These are phyloP conservation scores for Drosophila suboccidentalis DNA, from an alignment of 2,888 invertebrate species.

Conservation along the genomic window DNA sequence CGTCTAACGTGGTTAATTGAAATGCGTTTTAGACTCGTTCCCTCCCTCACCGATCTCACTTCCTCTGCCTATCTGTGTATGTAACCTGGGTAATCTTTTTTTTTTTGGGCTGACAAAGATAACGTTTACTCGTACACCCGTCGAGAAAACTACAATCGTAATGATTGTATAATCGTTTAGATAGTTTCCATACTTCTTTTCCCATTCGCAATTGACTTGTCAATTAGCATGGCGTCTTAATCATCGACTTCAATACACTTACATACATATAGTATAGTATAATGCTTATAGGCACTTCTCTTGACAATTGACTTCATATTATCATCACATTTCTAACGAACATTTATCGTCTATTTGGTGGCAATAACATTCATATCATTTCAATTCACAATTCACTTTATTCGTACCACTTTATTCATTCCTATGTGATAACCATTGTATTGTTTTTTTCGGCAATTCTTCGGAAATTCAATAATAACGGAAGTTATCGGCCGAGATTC, in stretches of 20 bases:
- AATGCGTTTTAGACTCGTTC: conserved; percentile 48
- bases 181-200: conserved; percentile 2
- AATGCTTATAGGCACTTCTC: background rate
- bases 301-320: conserved; percentile 21
- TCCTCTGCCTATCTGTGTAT: background rate
- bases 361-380: conserved; percentile 25
- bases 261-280: background rate
- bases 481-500: conserved; percentile 31
- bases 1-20: conserved; percentile 37
- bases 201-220: conserved; percentile 3
- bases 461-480: conserved; percentile 37
- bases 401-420: conserved; percentile 2
- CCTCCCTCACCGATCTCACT: background rate
- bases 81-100: conserved; percentile 61
- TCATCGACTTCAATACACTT: conserved; percentile 12
- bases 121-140: conserved; percentile 13
- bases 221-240: conserved; percentile 32
- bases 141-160: conserved; percentile 13
- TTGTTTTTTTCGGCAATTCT: conserved; percentile 19
- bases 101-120: conserved; percentile 49
- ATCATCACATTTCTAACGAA: conserved; percentile 21
- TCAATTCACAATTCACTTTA: conserved; percentile 6
- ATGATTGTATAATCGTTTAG: conserved; percentile 43
- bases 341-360: conserved; percentile 13
- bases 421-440: conserved; percentile 6